Conservation (phyloP, 2,113 vertebrate genomes). For the Oncorhynchus keta region DNA sequence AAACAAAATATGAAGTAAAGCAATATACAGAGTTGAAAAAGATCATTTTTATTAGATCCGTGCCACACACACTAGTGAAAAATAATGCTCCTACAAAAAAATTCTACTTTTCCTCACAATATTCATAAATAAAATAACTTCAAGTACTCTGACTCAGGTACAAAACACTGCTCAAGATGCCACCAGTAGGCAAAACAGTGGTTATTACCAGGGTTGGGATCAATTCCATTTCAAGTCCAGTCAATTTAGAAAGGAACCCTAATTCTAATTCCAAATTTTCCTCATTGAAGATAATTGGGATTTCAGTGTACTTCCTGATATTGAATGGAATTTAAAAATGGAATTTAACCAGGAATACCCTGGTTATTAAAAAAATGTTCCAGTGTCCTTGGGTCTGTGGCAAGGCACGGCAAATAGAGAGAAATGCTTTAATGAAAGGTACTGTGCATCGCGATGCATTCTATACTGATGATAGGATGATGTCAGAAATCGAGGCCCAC, state of each 20-base stretch:
- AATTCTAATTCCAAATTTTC: no score
- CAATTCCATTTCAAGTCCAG: no score
- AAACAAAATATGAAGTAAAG: neutral
- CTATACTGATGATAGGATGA: conserved; percentile 59
- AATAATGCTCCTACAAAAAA: conserved; percentile 88
- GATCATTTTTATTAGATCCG: conserved; percentile 88
- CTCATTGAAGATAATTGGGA: no score
- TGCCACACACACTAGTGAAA: conserved; percentile 89
- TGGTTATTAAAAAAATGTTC: conserved; percentile 68
- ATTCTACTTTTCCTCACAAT: conserved; percentile 85
- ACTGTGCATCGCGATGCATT: conserved; percentile 72
- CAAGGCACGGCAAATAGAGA: conserved; percentile 84
- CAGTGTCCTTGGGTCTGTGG: conserved; percentile 72
- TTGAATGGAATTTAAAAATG: no score
- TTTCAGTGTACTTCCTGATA: no score
- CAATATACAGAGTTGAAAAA: conserved; percentile 79
- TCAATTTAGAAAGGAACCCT: no score
- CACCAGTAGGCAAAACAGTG: conserved; percentile 84
- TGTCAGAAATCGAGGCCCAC: conserved; percentile 73
- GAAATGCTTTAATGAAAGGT: conserved; percentile 86
- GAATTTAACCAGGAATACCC: no score
- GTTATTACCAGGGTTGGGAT: conserved; percentile 35
- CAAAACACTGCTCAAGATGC: conserved; percentile 81
- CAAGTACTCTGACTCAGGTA: conserved; percentile 88
- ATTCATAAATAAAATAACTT: conserved; percentile 89